phyloP scores from a whole-genome alignment of 2,113 vertebrate species.

The Podilymbus podiceps region DNA sequence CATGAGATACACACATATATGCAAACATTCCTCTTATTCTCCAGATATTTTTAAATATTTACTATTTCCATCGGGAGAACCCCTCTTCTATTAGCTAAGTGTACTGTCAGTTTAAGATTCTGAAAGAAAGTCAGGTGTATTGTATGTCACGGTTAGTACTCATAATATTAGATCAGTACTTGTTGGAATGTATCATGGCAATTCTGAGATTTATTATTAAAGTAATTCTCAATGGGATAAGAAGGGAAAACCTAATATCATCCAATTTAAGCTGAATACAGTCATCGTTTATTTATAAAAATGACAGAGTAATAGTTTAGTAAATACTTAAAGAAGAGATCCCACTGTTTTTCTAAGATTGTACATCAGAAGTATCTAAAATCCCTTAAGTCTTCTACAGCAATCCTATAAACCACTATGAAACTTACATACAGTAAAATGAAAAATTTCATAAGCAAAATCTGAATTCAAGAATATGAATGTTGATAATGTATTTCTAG shows the following conservation, averaged over 20 bases:
- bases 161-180: neutral
- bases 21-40: neutral
- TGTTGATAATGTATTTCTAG: slow-evolving; percentile 31
- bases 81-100: neutral
- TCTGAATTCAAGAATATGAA: slow-evolving; percentile 38
- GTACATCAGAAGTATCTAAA: slow-evolving; percentile 20
- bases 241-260: neutral
- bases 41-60: neutral
- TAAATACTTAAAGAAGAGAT: neutral
- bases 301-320: neutral
- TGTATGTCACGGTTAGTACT: neutral
- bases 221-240: neutral
- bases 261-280: neutral
- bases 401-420: slow-evolving; percentile 19
- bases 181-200: neutral
- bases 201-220: neutral
- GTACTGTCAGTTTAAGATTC: neutral
- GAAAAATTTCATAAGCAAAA: slow-evolving; percentile 43
- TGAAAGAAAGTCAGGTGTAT: neutral
- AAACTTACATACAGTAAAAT: slow-evolving; percentile 36
- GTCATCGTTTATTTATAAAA: neutral
- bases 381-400: neutral
- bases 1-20: neutral
- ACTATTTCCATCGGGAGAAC: neutral
- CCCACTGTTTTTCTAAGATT: neutral